These are phyloP conservation scores for Agapetus fuscipes DNA, from an alignment of 2,888 invertebrate species.

Conservation along the genomic window DNA sequence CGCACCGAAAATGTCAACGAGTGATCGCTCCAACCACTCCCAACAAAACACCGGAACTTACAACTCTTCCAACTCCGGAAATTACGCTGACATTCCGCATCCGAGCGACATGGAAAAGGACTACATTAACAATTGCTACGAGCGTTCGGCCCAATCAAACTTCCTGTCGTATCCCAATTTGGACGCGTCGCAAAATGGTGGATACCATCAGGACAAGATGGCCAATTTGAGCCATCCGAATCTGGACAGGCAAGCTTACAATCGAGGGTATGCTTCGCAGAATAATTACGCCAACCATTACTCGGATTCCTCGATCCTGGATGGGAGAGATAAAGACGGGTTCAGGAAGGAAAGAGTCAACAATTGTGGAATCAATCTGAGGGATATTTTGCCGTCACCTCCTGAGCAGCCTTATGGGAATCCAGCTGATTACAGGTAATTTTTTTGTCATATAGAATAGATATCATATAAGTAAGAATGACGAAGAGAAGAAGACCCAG, in stretches of 20 bases:
- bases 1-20: slow-evolving; percentile 33
- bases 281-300: slow-evolving; percentile 18
- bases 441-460: too few species aligned
- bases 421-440: slow-evolving; percentile 18
- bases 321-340: slow-evolving; percentile 11
- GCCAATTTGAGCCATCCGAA: slow-evolving; percentile 20
- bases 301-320: slow-evolving; percentile 19
- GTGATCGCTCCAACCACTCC: slow-evolving; percentile 31
- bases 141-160: slow-evolving; percentile 10
- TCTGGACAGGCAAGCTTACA: slow-evolving; percentile 1
- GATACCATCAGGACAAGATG: slow-evolving; percentile 12
- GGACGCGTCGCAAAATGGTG: slow-evolving; percentile 13
- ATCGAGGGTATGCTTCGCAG: slow-evolving; percentile 7
- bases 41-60: slow-evolving; percentile 28
- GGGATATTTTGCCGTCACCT: slow-evolving; percentile 19
- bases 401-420: slow-evolving; percentile 21
- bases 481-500: too few species aligned
- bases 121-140: slow-evolving; percentile 19
- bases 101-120: slow-evolving; percentile 7
- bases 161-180: slow-evolving; percentile 21
- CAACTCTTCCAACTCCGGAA: slow-evolving; percentile 23
- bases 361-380: slow-evolving; percentile 40
- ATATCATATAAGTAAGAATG: too few species aligned
- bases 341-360: slow-evolving; percentile 30
- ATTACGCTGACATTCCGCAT: slow-evolving; percentile 19